Conservation (phyloP, 2,113 vertebrate species). For the Gasterosteus nipponicus region DNA sequence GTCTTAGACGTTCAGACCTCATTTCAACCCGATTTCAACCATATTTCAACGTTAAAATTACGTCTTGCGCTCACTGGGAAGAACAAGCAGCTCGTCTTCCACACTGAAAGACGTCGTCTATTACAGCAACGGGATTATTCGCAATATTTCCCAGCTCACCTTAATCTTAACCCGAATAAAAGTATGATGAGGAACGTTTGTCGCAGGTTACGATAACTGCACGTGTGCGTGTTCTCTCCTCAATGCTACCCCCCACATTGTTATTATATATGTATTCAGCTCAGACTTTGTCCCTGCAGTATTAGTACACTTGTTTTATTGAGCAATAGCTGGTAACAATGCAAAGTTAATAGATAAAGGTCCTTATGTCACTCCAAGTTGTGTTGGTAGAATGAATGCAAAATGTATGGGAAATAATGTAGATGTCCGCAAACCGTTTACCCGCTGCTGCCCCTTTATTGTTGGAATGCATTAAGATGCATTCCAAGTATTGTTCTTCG, state of each 20-base stretch:
- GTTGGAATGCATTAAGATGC: no score
- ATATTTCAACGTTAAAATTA: no score
- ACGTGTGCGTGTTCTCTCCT: background rate
- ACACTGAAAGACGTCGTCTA: constrained; percentile 32
- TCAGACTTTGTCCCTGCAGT: background rate
- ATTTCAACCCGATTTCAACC: no score
- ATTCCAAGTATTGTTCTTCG: no score
- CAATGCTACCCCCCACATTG: no score
- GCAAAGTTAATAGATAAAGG: background rate
- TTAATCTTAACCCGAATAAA: background rate
- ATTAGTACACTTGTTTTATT: background rate
- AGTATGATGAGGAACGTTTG: background rate
- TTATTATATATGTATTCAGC: background rate
- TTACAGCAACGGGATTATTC: background rate
- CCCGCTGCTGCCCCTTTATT: no score
- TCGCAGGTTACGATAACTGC: background rate
- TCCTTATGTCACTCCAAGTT: background rate
- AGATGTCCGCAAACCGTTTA: no score
- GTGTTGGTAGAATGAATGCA: background rate
- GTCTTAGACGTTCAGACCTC: no score
- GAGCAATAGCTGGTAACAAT: background rate
- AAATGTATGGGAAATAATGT: background rate
- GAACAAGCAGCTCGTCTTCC: constrained; percentile 35
- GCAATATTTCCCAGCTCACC: constrained; percentile 15
- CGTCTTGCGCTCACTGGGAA: no score